Conservation (phyloP, 2,113 vertebrate genomes). For the human region GRCh38 chr11:83913501-83914000, state of each 20-base stretch:
- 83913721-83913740: background rate
- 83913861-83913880: background rate
- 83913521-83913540: background rate
- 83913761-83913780: background rate
- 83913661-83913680: background rate
- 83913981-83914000: background rate
- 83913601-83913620: background rate
- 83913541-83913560: background rate
- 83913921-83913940: background rate
- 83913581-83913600: background rate
- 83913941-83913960: background rate
- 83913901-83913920: background rate
- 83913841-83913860: background rate
- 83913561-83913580: background rate
- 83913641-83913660: background rate
- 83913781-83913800: background rate
- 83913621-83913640: background rate
- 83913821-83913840: background rate
- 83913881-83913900: background rate
- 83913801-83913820: background rate
- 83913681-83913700: background rate
- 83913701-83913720: background rate
- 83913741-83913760: background rate
- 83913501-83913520: background rate
- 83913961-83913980: background rate